Base-by-base conservation (phyloP, 2,888 invertebrate genomes). In the Thyatira batis region DNA sequence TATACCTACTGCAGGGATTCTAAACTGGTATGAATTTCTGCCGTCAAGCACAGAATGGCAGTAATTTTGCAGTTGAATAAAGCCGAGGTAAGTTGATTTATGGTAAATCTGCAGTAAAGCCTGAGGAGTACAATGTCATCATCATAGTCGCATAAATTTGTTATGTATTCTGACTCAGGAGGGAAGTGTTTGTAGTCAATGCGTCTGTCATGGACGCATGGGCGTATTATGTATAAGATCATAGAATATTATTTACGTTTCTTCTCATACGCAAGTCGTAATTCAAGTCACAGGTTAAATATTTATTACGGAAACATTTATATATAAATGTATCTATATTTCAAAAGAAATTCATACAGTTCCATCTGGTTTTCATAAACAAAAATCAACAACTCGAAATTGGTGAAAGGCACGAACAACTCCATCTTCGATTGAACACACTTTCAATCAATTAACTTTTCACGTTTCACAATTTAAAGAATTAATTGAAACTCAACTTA, bases 401-500 rank as follows among this genome's bases (percentile, higher is more conserved):
- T n/a, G 17, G 17, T 39, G 39, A 39, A 39, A 39, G 39, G n/a
- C 33, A 13, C 5, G 1, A 13, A 13, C 13, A 5, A 6, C 17
- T 17, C 39, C 5, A 17, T 39, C 39, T 6, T 39, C 17, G 39
- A 39, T 39, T 39, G 8, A 39, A 17, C 33, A 33, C n/a, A 33
- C 33, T 33, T 33, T 33, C 33, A 33, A 33, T 30, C n/a, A 1
- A 30, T 30, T 39, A 17, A 6, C 17, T 39, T 17, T 39, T 17
- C 13, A n/a, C 39, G 39, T 39, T 39, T 39, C 39, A 39, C 17
- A 39, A 28, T 28, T 46, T 13, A 46, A 46, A 27, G 17, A 25
- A 9, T 13, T 27, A 27, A 27, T 13, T 48, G 13, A 48, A 48
- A 27, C 62, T 65, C 54, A 52, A 65, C 25, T 53, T 48, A 30